Conservation (phyloP, 2,113 vertebrate genomes). For the Paracanthobrama guichenoti region DNA sequence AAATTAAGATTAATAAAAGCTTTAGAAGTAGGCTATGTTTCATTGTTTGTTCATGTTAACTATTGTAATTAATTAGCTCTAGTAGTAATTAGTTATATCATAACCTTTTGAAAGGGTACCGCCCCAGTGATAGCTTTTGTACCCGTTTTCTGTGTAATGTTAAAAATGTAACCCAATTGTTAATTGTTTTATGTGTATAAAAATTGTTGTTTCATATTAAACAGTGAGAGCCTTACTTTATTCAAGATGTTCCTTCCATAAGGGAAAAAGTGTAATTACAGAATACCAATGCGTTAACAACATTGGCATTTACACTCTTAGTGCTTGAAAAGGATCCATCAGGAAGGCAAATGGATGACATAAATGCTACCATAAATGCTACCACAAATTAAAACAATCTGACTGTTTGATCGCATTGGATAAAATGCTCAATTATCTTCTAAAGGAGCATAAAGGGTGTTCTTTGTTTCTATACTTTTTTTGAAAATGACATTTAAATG, state of each 20-base stretch:
- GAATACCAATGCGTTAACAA: slow-evolving; percentile 7
- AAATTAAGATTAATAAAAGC: too few relatives aligned
- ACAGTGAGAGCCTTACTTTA: not conserved
- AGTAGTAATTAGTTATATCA: too few relatives aligned
- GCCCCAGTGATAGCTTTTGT: too few relatives aligned
- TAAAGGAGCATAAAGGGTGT: slow-evolving; percentile 16
- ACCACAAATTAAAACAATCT: slow-evolving; percentile 31
- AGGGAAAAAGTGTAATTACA: not conserved
- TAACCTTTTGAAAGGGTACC: too few relatives aligned
- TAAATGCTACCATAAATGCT: slow-evolving; percentile 30
- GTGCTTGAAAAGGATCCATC: slow-evolving; percentile 30
- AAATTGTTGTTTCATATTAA: not conserved
- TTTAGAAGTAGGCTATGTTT: too few relatives aligned
- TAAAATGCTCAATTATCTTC: slow-evolving; percentile 36
- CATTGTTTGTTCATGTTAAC: too few relatives aligned
- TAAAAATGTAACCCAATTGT: too few relatives aligned
- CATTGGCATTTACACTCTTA: slow-evolving; percentile 29
- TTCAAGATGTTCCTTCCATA: not conserved
- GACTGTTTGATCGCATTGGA: slow-evolving; percentile 20
- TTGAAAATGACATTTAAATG: slow-evolving; percentile 35
- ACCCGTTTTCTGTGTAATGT: too few relatives aligned
- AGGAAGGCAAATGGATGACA: slow-evolving; percentile 30
- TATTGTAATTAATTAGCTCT: too few relatives aligned
- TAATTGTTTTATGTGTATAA: too few relatives aligned
- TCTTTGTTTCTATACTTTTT: not conserved